phyloP scores from a whole-genome alignment of 2,113 vertebrate genomes.

The Antechinus stuartii region DNA sequence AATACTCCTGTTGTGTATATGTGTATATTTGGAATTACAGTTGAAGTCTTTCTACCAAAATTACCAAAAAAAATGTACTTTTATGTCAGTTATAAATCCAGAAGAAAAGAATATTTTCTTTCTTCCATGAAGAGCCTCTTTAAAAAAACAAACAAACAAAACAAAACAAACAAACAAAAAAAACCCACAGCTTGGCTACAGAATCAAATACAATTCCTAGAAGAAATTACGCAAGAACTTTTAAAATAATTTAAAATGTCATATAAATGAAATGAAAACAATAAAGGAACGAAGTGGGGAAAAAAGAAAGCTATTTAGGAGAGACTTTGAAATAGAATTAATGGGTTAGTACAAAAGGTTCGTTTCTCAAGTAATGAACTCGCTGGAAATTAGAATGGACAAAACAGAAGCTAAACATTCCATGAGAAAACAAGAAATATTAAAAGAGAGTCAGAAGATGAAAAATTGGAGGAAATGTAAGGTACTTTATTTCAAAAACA shows the following conservation, averaged over 20 bases:
- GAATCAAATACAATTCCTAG: background rate
- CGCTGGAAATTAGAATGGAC: background rate
- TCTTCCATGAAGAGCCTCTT: background rate
- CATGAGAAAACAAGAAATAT: background rate
- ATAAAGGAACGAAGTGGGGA: background rate
- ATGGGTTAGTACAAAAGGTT: background rate
- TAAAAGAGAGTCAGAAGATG: background rate
- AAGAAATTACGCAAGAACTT: background rate
- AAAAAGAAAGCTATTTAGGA: background rate
- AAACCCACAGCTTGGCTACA: background rate
- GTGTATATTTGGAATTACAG: no score
- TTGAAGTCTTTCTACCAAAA: no score
- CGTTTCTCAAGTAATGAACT: background rate
- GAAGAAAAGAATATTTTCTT: background rate
- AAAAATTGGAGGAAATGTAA: background rate
- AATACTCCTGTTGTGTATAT: no score
- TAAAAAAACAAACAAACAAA: background rate
- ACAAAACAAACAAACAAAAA: background rate
- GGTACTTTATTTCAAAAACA: background rate
- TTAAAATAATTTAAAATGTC: background rate
- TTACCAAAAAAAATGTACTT: background rate
- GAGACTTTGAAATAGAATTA: background rate
- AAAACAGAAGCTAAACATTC: background rate
- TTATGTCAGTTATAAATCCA: background rate
- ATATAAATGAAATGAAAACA: background rate